phyloP scores from a whole-genome alignment of 1,140 invertebrate genomes.

The Drosophila saltans region DNA sequence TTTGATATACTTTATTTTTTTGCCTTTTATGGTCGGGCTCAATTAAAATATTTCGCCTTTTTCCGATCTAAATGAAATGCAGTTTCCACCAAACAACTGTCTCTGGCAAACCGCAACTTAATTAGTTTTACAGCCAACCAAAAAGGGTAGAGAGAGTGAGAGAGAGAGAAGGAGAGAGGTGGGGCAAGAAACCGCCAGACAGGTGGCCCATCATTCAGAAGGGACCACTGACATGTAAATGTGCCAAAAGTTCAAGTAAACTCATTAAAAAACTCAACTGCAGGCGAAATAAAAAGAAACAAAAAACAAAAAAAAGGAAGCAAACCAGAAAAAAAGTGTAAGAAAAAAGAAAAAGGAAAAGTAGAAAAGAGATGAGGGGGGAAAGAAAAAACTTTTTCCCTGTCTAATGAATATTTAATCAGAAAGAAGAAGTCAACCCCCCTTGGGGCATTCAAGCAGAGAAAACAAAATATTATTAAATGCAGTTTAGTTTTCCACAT shows the following conservation, averaged over 20 bases:
- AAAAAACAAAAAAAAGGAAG: constrained; percentile 45
- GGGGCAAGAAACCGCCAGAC: constrained; percentile 29
- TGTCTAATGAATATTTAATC: constrained; percentile 80
- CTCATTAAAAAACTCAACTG: constrained; percentile 54
- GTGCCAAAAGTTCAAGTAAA: constrained; percentile 79
- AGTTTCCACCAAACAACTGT: constrained; percentile 22
- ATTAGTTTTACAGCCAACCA: constrained; percentile 56
- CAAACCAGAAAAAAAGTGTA: constrained; percentile 14
- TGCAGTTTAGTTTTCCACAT: constrained; percentile 62
- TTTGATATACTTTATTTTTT: constrained; percentile 57
- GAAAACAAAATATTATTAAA: constrained; percentile 69
- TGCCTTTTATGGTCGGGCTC: constrained; percentile 62
- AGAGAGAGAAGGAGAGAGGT: background rate
- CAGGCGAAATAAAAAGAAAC: constrained; percentile 36
- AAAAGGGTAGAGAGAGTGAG: constrained; percentile 19
- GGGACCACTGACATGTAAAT: constrained; percentile 78
- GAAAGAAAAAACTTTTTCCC: constrained; percentile 11
- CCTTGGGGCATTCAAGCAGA: background rate
- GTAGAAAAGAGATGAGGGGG: background rate
- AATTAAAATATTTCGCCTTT: constrained; percentile 72
- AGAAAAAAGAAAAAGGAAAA: constrained; percentile 18
- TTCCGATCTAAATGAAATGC: constrained; percentile 58
- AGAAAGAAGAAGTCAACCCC: constrained; percentile 44
- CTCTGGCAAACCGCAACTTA: constrained; percentile 48
- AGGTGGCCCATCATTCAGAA: constrained; percentile 69